phyloP scores from a whole-genome alignment of 2,113 vertebrate species.

The Oenanthe melanoleuca region DNA sequence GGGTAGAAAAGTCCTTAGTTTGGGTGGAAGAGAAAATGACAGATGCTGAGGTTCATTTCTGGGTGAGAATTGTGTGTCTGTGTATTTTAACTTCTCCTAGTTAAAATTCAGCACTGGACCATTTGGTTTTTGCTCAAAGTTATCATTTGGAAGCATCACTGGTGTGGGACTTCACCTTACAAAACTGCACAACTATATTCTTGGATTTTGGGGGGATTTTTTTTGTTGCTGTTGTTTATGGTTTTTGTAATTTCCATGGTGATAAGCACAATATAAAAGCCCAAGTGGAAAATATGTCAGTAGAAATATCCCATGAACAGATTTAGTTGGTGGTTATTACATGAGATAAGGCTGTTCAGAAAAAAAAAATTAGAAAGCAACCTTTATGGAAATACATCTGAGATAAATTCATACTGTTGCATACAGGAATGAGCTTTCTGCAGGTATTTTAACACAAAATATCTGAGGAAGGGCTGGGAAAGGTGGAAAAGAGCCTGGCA shows the following conservation, averaged over 20 bases:
- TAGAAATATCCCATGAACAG: neutral
- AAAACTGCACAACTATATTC: neutral
- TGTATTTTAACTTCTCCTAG: neutral
- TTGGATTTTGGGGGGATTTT: neutral
- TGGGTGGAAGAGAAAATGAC: neutral
- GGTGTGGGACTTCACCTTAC: neutral
- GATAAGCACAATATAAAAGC: neutral
- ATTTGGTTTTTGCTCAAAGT: neutral
- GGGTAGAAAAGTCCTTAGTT: neutral
- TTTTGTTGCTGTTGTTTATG: neutral
- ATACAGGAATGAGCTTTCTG: neutral
- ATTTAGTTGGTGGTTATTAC: neutral
- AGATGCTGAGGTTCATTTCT: neutral
- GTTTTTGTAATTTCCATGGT: neutral
- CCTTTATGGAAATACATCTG: neutral
- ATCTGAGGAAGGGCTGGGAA: neutral
- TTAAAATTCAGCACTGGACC: neutral
- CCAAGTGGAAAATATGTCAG: neutral
- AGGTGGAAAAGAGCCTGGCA: neutral
- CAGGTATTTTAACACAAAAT: neutral
- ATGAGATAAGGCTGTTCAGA: neutral
- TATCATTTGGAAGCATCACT: neutral
- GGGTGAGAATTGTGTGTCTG: neutral
- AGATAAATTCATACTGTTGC: neutral
- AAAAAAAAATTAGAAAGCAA: neutral